These are phyloP conservation scores for Cololabis saira DNA, from an alignment of 2,113 vertebrate species.

Conservation along the genomic window DNA sequence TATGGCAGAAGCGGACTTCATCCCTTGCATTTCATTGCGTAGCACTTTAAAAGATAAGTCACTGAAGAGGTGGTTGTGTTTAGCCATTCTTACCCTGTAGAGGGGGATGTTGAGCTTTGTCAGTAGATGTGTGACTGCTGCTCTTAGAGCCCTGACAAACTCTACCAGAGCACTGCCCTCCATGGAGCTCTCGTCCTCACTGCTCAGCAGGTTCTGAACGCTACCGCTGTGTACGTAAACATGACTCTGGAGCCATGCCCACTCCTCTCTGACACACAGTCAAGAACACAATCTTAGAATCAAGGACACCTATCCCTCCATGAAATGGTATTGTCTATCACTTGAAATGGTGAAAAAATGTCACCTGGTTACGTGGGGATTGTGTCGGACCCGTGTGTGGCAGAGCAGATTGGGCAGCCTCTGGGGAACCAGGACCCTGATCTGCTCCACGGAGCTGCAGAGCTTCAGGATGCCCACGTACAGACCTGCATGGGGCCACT, in stretches of 20 bases:
- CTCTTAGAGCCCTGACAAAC: constrained; percentile 74
- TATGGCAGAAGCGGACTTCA: neutral
- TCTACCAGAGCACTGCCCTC: constrained; percentile 67
- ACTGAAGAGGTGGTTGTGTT: neutral
- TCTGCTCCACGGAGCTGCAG: constrained; percentile 83
- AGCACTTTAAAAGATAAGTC: neutral
- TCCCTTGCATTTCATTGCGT: neutral
- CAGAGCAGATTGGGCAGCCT: constrained; percentile 81
- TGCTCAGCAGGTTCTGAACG: constrained; percentile 47
- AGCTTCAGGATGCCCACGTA: constrained; percentile 83
- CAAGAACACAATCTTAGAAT: neutral
- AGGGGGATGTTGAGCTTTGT: constrained; percentile 83
- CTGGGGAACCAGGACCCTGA: constrained; percentile 80
- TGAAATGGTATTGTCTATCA: neutral
- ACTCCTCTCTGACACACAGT: constrained; percentile 77
- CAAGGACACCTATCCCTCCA: too few species aligned
- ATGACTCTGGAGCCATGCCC: constrained; percentile 81
- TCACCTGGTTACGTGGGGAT: constrained; percentile 80
- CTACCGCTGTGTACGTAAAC: constrained; percentile 57
- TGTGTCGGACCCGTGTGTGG: constrained; percentile 77
- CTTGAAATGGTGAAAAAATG: neutral
- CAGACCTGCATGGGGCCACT: constrained; percentile 75
- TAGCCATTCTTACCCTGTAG: constrained; percentile 71
- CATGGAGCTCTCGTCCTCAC: constrained; percentile 46
- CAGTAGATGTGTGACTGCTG: constrained; percentile 75